Base-by-base conservation (phyloP, 2,797 vertebrate genomes). In the Acipenser ruthenus region DNA sequence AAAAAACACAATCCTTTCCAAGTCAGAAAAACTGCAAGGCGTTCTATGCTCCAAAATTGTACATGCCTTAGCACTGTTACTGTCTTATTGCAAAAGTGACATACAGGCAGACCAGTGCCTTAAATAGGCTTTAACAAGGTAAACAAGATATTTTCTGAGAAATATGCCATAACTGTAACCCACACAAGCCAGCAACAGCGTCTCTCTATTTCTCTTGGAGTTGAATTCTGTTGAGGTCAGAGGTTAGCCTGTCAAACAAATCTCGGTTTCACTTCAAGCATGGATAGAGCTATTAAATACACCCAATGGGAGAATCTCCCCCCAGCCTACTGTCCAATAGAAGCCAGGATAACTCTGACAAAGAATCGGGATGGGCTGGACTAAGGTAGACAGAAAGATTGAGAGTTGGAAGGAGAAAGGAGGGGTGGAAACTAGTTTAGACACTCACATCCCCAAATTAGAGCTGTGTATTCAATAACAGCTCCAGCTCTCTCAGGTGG, bases 391-490 rank as follows among this genome's bases (percentile, higher is more conserved):
- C 78, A 72, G 81, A 73, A 80, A 79, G 67, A 68, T 65, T 63
- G 77, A 80, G 83, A 80, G 80, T 85, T 81, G 82, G 62, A 49
- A 69, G 51, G 64, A 68, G 74, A 69, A 68, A 60, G 37, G 65
- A 72, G 37, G 37, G 69, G 15, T 59, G 69, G 69, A 77, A 79
- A 84, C 75, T 86, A 84, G 83, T 87, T 72, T 66, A 65, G 70
- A 64, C 66, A 64, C 86, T 80, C 78, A 77, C 79, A 80, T 80
- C 72, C 79, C 77, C 76, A 79, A 87, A 86, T 87, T 85, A 79
- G 79, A 82, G 80, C 86, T 82, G 83, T 81, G 84, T 82, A 85
- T 86, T 82, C 86, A 80, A 77, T 78, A 82, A 83, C 84, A 80
- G 84, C 76, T 72, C 53, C 79, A 76, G 79, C 75, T 80, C 83